Conservation (phyloP, 2,797 vertebrate species). For the Danio albolineatus region DNA sequence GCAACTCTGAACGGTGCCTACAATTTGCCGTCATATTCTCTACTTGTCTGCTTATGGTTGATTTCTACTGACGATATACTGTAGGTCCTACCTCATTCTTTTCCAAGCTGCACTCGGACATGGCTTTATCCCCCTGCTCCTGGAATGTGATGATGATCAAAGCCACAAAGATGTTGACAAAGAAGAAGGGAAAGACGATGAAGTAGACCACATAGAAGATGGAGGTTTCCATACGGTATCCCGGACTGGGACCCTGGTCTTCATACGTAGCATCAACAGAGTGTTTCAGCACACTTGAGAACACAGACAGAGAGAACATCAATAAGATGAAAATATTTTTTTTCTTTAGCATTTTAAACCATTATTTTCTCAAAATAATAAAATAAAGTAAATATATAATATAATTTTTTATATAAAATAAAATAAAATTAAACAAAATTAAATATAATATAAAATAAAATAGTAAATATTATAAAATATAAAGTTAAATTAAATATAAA, state of each 20-base stretch:
- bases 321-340: neutral
- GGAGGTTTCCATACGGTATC: constrained; percentile 97
- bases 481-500: too few species aligned
- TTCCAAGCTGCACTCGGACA: constrained; percentile 97
- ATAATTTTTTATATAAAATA: too few species aligned
- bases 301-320: neutral
- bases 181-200: constrained; percentile 99
- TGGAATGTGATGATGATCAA: constrained; percentile 99
- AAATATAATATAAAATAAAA: too few species aligned
- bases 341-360: too few species aligned
- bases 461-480: too few species aligned
- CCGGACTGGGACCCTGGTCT: constrained; percentile 95
- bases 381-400: too few species aligned
- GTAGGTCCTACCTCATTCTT: constrained; percentile 90
- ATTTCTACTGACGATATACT: constrained; percentile 6
- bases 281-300: constrained; percentile 92
- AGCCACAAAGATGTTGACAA: constrained; percentile 99
- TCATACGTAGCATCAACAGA: constrained; percentile 97
- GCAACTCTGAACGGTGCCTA: neutral
- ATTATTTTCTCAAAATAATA: too few species aligned
- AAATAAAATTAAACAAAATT: too few species aligned
- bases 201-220: constrained; percentile 99
- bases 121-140: constrained; percentile 98
- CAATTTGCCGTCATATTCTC: neutral
- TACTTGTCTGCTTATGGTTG: neutral